Evolutionary conservation across 1,140 invertebrate species (phyloP), one percentile per base, ranked within the genome.

Genomic region (Drosophila triauraria): DNA sequence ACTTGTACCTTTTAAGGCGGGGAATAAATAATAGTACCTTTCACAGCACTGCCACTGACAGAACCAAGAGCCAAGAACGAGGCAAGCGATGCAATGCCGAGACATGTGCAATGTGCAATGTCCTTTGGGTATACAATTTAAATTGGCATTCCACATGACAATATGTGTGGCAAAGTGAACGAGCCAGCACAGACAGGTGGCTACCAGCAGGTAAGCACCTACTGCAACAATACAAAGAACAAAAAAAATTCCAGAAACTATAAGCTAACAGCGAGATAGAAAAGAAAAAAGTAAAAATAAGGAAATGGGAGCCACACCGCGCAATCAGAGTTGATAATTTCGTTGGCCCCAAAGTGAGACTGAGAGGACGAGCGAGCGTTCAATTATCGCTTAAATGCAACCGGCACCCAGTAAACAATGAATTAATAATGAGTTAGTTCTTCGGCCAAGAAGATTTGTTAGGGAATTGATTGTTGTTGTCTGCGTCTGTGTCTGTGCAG

Each of bases 51-150:
- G n/a, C 27, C 35, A 42, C 32, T 10, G 32, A 23, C 23, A 13
- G 51, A 40, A 38, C 30, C 30, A 56, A 51, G 47, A 6, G 15
- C 35, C 32, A 35, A 10, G 32, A 23, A 25, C 12, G 20, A 23
- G 53, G 13, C 53, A 59, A 60, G 70, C 67, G 70, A 51, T 48
- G 76, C 76, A 43, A 72, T 72, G 70, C 53, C 56, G 44, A 50
- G 80, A 80, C 80, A 78, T 83, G 77, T 80, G 68, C 60, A 81
- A 80, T 63, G 75, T 75, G 76, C 67, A 78, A 65, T 87, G 81
- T 88, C 85, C 84, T 84, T 90, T 88, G 85, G 84, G 80, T 72
- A 88, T 76, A 84, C 80, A 88, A 88, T 88, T 88, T 88, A 90
- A 88, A 88, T 90, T 88, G 84, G 74, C 85, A 88, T 88, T 88